Base-by-base conservation (phyloP, 2,797 vertebrate species). In the Bryconaethiops microstoma region DNA sequence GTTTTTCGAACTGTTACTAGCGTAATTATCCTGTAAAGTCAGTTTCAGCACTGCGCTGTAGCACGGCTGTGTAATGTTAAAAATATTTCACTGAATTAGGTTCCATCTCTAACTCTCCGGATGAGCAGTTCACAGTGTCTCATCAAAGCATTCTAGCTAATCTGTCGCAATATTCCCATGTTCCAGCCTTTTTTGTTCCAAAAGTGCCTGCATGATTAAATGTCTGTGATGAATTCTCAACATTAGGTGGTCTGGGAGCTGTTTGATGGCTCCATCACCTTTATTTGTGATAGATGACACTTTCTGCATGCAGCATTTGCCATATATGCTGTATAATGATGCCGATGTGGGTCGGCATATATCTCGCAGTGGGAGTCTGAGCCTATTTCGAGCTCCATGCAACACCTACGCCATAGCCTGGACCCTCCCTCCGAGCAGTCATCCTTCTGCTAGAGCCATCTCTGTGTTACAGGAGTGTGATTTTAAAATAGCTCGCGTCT, bases 351-450 rank as follows among this genome's bases (percentile, higher is more conserved):
- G 60, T 50, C 13, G 5, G 21, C 68, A 64, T 74, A 57, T 10
- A 52, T 83, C 79, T 85, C 55, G 3, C 80, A 74, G 85, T 85
- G 78, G 78, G 82, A 75, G 83, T 85, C 68, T 40, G 72, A 76
- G 78, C 64, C 77, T 85, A 83, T 86, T 86, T 88, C 80, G 14
- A 77, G 83, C 83, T 78, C 45, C 16, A 60, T 84, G 52, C 62
- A 79, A 79, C 77, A 76, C 85, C 85, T 82, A 79, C 80, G 74
- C 77, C 82, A 55, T 64, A 55, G 50, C 57, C 71, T 52, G 23
- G 64, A 59, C 76, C 76, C 74, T 80, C 70, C 70, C 79, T 71
- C 55, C 17, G 25, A 67, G 64, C 82, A 60, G 54, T 60, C 72
- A 39, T 71, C 52, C 52, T 84, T 71, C 82, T 84, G 72, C 81